Base-by-base conservation (phyloP, 2,113 vertebrate genomes). In the Thinocorus orbignyianus region DNA sequence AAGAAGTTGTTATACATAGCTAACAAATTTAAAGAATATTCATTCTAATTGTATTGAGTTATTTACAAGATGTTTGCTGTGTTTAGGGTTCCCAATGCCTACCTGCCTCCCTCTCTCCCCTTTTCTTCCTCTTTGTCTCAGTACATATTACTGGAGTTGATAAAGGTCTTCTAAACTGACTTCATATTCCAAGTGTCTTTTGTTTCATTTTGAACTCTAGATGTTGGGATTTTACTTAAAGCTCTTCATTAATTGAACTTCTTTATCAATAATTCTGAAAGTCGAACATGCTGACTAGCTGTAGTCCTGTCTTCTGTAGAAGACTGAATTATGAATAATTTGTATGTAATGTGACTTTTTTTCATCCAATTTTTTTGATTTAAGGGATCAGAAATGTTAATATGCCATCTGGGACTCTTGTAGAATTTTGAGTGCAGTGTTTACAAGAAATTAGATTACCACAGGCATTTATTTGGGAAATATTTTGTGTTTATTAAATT, bases 401-500 rank as follows among this genome's bases (percentile, higher is more conserved):
- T 94, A 88, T 83, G 93, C 82, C 96, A 97, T 95, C 97, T 98
- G 97, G 96, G 81, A 97, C 89, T 97, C 89, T 94, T 98, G 89
- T 92, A 93, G 95, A 90, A 94, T 44, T 62, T 88, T 73, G 93
- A 98, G 60, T 95, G 72, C 81, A 86, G 81, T 97, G 97, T 97
- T 98, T 98, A 97, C 89, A 97, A 98, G 97, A 98, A 98, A 97
- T 98, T 96, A 97, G 94, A 90, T 98, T 98, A 97, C 97, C 96
- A 93, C 92, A 97, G 96, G 93, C 95, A 97, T 98, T 98, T 98
- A 97, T 98, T 97, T 98, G 98, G 97, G 96, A 98, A 98, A 98
- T 98, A 97, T 90, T 98, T 97, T 97, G 88, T 90, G 96, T 97
- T 98, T 98, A 98, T 98, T 98, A 97, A 97, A 96, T 98, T 98